phyloP scores from a whole-genome alignment of 2,113 vertebrate genomes.

The Phyllopteryx taeniolatus region DNA sequence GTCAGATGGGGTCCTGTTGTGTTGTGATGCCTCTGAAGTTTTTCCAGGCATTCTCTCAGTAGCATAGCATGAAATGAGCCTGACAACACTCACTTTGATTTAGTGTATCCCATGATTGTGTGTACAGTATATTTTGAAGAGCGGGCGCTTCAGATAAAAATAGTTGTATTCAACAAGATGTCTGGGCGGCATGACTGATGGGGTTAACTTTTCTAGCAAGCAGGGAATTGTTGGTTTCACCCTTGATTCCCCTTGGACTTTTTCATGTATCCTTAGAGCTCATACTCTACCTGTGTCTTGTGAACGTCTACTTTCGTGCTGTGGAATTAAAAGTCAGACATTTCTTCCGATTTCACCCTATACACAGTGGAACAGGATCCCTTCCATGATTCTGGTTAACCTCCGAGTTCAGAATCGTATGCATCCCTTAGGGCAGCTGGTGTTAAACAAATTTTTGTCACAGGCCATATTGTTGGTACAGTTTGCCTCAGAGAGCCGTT shows the following conservation, averaged over 20 bases:
- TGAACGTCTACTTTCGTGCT: neutral
- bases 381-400: neutral
- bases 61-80: neutral
- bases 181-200: neutral
- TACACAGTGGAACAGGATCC: neutral
- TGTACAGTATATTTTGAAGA: slow-evolving; percentile 1
- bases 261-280: neutral
- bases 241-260: neutral
- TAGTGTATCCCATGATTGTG: neutral
- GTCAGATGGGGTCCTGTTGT: slow-evolving; percentile 18
- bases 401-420: neutral
- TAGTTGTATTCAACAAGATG: neutral
- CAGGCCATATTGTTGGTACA: too few species aligned
- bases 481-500: too few species aligned
- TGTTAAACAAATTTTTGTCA: too few species aligned
- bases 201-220: neutral
- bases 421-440: neutral
- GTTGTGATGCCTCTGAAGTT: slow-evolving; percentile 24
- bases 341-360: neutral
- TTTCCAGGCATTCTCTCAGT: slow-evolving; percentile 20
- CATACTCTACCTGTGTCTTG: neutral
- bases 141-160: slow-evolving; percentile 8
- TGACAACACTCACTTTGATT: slow-evolving; percentile 1
- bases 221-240: neutral
- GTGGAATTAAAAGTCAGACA: neutral